Percentiles rank a stretch among this genome's conserved stretches.
These are phyloP conservation scores for Myrmecobius fasciatus DNA, from an alignment of 2,113 vertebrate genomes.

Conservation along the genomic window DNA sequence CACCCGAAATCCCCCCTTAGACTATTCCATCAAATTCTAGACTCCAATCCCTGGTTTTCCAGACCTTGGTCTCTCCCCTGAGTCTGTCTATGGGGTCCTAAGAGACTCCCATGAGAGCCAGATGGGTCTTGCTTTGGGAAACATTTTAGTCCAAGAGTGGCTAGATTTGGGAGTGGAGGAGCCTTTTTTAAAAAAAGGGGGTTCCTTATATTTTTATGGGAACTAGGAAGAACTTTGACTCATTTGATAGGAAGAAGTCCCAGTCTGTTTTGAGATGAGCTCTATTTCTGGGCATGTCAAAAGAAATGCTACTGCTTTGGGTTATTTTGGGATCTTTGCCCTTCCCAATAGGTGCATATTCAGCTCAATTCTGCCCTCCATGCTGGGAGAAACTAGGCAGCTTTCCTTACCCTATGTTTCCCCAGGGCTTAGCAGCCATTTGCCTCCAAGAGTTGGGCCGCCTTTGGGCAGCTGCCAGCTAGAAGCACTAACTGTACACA, in stretches of 20 bases:
- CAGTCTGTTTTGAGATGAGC: conserved; percentile 49
- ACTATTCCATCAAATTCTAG: background rate
- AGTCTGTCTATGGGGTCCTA: background rate
- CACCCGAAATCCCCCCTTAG: background rate
- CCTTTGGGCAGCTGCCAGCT: background rate
- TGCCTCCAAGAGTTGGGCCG: background rate
- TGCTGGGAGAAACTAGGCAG: conserved; percentile 41
- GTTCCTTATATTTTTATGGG: background rate
- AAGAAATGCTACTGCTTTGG: conserved; percentile 69
- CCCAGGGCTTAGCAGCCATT: background rate
- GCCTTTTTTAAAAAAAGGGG: background rate
- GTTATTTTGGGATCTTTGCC: conserved; percentile 79
- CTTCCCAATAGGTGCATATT: conserved; percentile 73
- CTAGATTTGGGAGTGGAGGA: background rate
- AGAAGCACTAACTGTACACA: background rate
- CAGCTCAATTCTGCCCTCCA: conserved; percentile 57
- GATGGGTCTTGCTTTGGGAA: background rate
- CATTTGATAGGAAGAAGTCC: conserved; percentile 29
- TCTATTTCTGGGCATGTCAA: conserved; percentile 77
- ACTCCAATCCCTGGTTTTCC: background rate
- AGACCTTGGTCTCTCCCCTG: background rate
- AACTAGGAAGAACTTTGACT: conserved; percentile 39
- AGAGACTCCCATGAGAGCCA: background rate
- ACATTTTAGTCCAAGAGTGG: background rate
- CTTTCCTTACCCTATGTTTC: conserved; percentile 24